Conservation (phyloP, 2,888 invertebrate species). For the Scrobipalpa costella region DNA sequence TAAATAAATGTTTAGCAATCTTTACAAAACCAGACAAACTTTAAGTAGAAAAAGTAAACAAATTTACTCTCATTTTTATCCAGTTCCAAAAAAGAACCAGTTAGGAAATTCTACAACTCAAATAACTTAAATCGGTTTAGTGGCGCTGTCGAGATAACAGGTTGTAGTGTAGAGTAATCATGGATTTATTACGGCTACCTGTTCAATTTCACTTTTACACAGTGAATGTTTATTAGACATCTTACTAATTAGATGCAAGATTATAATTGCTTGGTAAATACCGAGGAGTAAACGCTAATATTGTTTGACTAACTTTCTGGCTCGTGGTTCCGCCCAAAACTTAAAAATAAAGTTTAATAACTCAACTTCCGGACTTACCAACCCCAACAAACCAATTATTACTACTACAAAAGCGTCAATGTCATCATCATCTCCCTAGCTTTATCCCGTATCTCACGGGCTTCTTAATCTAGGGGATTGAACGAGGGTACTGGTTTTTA, state of each 20-base stretch:
- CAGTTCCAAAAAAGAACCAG: not conserved
- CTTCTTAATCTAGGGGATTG: no score
- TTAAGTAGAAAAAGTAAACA: not conserved
- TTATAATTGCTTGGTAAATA: not conserved
- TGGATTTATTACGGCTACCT: conserved; percentile 7
- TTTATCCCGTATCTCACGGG: no score
- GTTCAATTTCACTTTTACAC: conserved; percentile 20
- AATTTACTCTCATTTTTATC: not conserved
- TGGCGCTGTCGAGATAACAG: conserved; percentile 13
- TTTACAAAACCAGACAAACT: not conserved
- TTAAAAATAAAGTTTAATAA: no score
- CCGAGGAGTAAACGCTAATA: no score
- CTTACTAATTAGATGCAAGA: not conserved
- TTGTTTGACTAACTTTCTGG: no score
- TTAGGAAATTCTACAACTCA: conserved; percentile 3
- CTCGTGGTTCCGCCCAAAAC: no score
- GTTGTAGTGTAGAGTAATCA: conserved; percentile 7
- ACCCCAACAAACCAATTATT: no score
- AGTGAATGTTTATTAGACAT: conserved; percentile 1
- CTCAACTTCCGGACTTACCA: no score
- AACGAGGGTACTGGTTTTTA: no score
- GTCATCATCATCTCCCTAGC: no score
- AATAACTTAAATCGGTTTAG: conserved; percentile 20
- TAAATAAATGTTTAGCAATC: no score
- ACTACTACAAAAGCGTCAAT: no score